phyloP scores from a whole-genome alignment of 1,140 invertebrate species.

The Pogonomyrmex barbatus region DNA sequence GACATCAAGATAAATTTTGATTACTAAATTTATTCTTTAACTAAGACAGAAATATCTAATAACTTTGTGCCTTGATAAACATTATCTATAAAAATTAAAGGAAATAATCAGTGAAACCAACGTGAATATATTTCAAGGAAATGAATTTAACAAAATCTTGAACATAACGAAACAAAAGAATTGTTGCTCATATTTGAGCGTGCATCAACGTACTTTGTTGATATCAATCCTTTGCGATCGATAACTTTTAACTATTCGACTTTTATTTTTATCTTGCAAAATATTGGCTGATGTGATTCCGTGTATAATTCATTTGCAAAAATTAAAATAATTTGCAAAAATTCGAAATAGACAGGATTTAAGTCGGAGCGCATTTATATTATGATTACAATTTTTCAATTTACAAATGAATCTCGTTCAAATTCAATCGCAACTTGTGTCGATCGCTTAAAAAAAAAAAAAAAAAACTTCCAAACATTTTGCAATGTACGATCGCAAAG shows the following conservation, averaged over 20 bases:
- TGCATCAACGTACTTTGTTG: not conserved
- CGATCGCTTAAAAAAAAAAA: too few species aligned
- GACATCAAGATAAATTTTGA: not conserved
- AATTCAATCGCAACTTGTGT: not conserved
- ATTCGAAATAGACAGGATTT: not conserved
- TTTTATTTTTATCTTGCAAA: not conserved
- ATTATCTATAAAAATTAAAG: not conserved
- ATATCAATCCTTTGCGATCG: slow-evolving; percentile 39
- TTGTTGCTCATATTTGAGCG: not conserved
- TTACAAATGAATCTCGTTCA: not conserved
- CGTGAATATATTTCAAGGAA: not conserved
- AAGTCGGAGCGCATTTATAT: not conserved
- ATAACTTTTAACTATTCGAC: not conserved
- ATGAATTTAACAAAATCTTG: slow-evolving; percentile 9
- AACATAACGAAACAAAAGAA: not conserved
- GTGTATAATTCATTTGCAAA: not conserved
- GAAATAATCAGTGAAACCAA: too few species aligned
- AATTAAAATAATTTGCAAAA: slow-evolving; percentile 11
- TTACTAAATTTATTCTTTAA: slow-evolving; percentile 6
- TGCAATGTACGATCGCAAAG: slow-evolving; percentile 8
- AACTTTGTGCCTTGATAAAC: slow-evolving; percentile 5
- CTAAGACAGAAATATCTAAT: slow-evolving; percentile 4
- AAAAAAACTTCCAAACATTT: not conserved
- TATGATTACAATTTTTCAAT: not conserved
- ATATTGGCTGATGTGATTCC: not conserved